Evolutionary conservation across 2,888 invertebrate species (phyloP).

Genomic region (Piscicola geometra): DNA sequence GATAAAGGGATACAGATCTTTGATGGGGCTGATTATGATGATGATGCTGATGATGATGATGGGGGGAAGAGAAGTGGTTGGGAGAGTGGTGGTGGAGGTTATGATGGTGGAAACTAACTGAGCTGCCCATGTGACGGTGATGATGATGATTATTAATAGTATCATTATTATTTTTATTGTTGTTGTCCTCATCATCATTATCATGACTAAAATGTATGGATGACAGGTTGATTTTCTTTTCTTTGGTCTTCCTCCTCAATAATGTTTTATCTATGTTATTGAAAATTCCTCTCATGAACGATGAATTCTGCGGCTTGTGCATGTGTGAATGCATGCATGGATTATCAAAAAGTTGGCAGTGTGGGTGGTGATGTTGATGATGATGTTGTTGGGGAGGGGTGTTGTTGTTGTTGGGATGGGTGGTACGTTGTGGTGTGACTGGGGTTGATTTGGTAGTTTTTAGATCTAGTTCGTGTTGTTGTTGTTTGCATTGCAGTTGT

Average conservation of each 20-base stretch:
- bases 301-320: neutral
- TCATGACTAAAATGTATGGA: no score
- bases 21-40: neutral
- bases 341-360: no score
- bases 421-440: no score
- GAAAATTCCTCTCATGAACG: neutral
- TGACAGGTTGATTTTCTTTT: neutral
- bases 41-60: neutral
- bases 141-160: constrained; percentile 24
- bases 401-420: no score
- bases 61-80: neutral
- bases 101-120: constrained; percentile 7
- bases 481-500: no score
- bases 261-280: no score
- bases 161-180: constrained; percentile 11
- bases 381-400: no score
- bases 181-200: no score
- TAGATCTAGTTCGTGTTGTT: no score
- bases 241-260: neutral
- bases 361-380: no score
- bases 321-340: no score
- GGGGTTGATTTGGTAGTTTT: no score
- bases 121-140: constrained; percentile 1
- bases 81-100: constrained; percentile 14
- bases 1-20: constrained; percentile 5